Percentiles rank a stretch among this genome's conserved stretches.
phyloP scores from a whole-genome alignment of 2,113 vertebrate genomes.

The Porphyrio hochstetteri region DNA sequence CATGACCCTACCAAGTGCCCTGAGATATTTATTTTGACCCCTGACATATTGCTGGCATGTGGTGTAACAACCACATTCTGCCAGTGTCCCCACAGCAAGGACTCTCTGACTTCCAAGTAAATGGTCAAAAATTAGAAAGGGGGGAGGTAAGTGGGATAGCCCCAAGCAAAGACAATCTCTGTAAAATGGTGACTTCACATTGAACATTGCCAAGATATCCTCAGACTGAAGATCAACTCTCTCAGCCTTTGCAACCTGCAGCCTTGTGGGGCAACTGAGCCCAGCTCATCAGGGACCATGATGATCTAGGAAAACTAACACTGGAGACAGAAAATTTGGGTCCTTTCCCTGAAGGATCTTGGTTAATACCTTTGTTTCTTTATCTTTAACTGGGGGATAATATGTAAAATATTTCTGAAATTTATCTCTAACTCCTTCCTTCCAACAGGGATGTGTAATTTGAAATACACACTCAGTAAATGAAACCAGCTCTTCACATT shows the following conservation, averaged over 20 bases:
- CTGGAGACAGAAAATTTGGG: background rate
- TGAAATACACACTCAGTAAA: background rate
- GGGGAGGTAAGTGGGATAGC: rapidly evolving
- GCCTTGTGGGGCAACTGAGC: background rate
- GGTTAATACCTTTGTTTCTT: background rate
- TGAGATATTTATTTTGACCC: background rate
- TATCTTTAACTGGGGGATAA: background rate
- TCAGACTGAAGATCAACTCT: background rate
- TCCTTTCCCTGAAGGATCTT: background rate
- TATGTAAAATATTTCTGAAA: background rate
- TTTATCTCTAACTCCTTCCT: background rate
- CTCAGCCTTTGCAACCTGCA: background rate
- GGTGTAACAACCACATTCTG: background rate
- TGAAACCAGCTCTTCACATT: background rate
- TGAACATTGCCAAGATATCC: background rate
- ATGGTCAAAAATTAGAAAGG: background rate
- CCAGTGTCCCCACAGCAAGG: background rate
- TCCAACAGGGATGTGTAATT: rapidly evolving
- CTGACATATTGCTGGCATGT: background rate
- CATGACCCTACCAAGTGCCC: background rate
- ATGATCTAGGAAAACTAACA: background rate
- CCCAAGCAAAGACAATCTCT: background rate
- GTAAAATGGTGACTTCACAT: background rate
- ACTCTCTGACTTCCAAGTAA: background rate
- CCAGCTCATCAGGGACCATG: background rate